Base-by-base conservation (phyloP, 2,888 invertebrate genomes). In the Eristalis arbustorum region DNA sequence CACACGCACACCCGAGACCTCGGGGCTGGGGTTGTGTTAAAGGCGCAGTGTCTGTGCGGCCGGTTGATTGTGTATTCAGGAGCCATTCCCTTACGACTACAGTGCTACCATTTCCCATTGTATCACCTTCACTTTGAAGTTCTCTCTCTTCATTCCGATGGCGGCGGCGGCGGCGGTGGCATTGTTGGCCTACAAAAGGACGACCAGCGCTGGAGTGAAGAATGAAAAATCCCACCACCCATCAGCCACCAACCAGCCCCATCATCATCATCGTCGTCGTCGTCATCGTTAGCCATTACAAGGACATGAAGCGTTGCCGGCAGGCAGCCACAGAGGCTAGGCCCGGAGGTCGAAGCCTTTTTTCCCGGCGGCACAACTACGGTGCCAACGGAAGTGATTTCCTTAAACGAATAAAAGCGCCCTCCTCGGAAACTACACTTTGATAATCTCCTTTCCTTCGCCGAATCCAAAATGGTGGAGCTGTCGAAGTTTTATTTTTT, bases 41-140 rank as follows among this genome's bases (percentile, higher is more conserved):
- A 59, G 6, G 11, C 59, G 3, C 59, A 11, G 59, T 25, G 59
- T 64, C 34, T 22, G 18, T 34, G 34, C 18, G 42, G 13, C n/a
- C 2, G 6, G 34, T 69, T 69, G 57, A 11, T 37, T 42, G 40
- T 42, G 49, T 68, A 56, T 68, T 31, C 66, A 49, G 14, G 5
- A 14, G 14, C 34, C 62, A 68, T 68, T 49, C 37, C 18, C 31
- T 63, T 64, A 14, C 37, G 64, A 77, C 63, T 71, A 64, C 63
- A 64, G 63, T 25, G 25, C 59, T 64, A 23, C 31, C 40, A 25
- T 63, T 57, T 56, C 37, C 28, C 63, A 28, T 77, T 63, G 77
- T 64, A 57, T 61, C 66, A 78, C 66, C 78, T 78, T 59, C 34
- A 66, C 66, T 72, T 78, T 64, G 49, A 40, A 77, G 69, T 77